Evolutionary conservation across 1,140 invertebrate species (phyloP).

Genomic region (Antheraea pernyi): DNA sequence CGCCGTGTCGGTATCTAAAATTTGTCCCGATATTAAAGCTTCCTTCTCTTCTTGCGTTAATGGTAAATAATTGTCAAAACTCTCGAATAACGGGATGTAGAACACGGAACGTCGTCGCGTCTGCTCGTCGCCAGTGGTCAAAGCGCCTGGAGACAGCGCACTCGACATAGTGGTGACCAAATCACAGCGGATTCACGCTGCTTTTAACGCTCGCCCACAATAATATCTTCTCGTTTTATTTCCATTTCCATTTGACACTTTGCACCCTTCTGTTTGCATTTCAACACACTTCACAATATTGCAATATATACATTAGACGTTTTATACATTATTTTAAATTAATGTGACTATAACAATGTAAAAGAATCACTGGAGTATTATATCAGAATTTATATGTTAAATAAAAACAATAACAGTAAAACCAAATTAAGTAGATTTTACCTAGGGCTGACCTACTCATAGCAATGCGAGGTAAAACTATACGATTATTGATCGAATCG

Average conservation of each 20-base stretch:
- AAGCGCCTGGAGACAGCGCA: constrained; percentile 47
- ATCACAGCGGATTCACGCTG: constrained; percentile 59
- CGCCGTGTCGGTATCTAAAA: constrained; percentile 38
- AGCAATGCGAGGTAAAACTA: neutral
- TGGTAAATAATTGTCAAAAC: constrained; percentile 75
- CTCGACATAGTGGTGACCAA: constrained; percentile 49
- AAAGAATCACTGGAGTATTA: constrained; percentile 3
- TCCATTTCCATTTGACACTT: constrained; percentile 54
- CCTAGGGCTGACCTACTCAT: neutral
- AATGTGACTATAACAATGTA: too few relatives aligned
- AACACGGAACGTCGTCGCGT: constrained; percentile 80
- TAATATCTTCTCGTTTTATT: constrained; percentile 45
- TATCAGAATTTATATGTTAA: neutral
- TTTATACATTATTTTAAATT: neutral
- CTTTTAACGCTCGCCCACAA: constrained; percentile 51
- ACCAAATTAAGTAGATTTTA: neutral
- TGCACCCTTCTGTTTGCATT: constrained; percentile 25
- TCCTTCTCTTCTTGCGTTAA: constrained; percentile 68
- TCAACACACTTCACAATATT: neutral
- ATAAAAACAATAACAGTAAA: neutral
- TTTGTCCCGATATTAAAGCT: constrained; percentile 62
- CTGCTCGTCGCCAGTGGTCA: constrained; percentile 62
- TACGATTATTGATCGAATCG: constrained; percentile 52
- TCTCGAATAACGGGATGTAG: constrained; percentile 80
- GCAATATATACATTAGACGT: neutral